Evolutionary conservation across 35 echinoderm and acorn worm species (phyloP), one percentile per base, ranked within the genome.

Genomic region (Stichopus chloronotus): DNA sequence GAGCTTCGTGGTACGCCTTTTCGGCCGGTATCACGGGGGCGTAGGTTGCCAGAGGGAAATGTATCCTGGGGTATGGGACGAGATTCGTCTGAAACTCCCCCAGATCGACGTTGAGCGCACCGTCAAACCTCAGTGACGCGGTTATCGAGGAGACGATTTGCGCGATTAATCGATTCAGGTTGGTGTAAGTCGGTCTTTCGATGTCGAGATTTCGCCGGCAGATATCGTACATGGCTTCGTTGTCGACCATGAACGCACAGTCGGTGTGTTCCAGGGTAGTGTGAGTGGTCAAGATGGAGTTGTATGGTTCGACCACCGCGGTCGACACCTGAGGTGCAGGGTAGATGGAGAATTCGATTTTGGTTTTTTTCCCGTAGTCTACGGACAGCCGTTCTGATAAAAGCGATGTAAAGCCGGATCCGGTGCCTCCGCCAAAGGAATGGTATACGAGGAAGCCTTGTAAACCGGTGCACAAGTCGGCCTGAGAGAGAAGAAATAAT

Each of bases 191-290:
- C 63, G 95, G 95, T 56, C 95, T 72, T 5, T 86, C 95, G 84
- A 96, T 96, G 90, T 96, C 95, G 43, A 94, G 86, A 56, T 96
- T 96, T 19, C 93, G 90, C 83, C 95, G 95, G 52, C 95, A 96
- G 63, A 96, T 94, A 77, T 94, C 95, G 84, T 96, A 96, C 59
- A 96, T 96, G 17, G 93, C 95, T 78, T 96, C 95, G 58, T 96
- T 96, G 93, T 96, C 93, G 19, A 65, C 61, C 61, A 65, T 65
- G 61, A 65, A 65, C 4, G 92, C 53, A 65, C 78, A 85, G 92
- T 93, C 92, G 58, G 92, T 14, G 25, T 84, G 92, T 59, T 93
- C 92, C 22, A 93, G 81, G 21, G 92, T 93, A 6, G 92, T 87
- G 63, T 93, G 92, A 2, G 92, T 93, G 55, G 92, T 87, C 81